Conservation (phyloP, 2,113 vertebrate species). For the Upupa epops region DNA sequence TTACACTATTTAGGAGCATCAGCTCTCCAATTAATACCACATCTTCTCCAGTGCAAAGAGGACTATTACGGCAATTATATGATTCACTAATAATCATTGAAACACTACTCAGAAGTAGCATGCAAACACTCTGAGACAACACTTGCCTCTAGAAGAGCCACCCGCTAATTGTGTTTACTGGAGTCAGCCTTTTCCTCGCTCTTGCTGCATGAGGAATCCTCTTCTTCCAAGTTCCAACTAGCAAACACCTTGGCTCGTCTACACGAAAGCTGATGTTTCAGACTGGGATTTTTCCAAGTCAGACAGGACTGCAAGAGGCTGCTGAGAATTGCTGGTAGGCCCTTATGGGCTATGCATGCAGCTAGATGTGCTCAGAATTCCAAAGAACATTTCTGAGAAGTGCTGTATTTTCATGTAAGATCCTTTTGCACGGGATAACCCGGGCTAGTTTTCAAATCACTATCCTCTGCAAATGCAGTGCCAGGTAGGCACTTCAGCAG, state of each 20-base stretch:
- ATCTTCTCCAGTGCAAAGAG: neutral
- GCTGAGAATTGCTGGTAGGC: neutral
- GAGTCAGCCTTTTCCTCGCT: neutral
- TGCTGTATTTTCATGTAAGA: neutral
- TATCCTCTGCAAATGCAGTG: neutral
- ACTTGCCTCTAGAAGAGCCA: neutral
- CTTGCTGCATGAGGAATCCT: accelerated
- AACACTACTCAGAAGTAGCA: neutral
- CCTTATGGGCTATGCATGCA: neutral
- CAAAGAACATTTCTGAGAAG: neutral
- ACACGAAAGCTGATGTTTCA: neutral
- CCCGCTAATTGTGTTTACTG: neutral
- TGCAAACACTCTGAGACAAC: neutral
- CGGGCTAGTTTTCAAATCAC: neutral
- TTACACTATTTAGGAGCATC: neutral
- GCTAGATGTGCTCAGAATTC: neutral
- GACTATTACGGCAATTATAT: neutral
- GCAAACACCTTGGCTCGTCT: neutral
- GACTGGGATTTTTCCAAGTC: neutral
- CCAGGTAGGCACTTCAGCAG: neutral
- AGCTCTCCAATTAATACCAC: neutral
- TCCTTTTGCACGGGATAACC: neutral
- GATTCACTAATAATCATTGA: neutral
- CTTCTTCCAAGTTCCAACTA: neutral
- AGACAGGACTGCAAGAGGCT: neutral